Evolutionary conservation across 2,113 vertebrate genomes (phyloP), one percentile per base, ranked within the genome.

Genomic region (Pterocles burchelli): DNA sequence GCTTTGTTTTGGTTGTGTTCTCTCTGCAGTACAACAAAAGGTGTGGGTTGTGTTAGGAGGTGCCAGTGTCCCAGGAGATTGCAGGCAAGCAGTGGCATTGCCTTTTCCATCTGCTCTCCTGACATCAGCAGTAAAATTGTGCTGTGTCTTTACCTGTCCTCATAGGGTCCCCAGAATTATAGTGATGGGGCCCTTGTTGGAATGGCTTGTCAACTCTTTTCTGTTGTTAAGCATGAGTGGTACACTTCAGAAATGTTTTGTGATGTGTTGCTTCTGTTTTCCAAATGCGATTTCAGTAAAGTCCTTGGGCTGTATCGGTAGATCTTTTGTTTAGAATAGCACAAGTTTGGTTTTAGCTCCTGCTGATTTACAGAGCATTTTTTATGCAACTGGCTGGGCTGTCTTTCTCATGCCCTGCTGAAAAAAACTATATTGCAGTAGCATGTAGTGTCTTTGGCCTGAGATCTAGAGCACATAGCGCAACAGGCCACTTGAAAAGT

Each of bases 271-370:
- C 28, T 89, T 75, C 89, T 48, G 12, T 59, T 80, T 84, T 66
- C 25, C n/a, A 61, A 29, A 45, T 20, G 14, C 20, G 1, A 59
- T 90, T 88, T 89, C 57, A 59, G 80, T 65, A 0, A 58, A 84
- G 76, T 57, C 36, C 38, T 95, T 85, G 57, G 36, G 14, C 41
- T 72, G 6, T 78, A 67, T 84, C 61, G 61, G 55, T 54, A 59
- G 24, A 55, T 45, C 13, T 81, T 88, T 80, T 93, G 59, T 92
- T 90, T 84, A 55, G 46, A 90, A 19, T 76, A 83, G 45, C 51
- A 93, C 19, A 51, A n/a, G 21, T 51, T 73, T 79, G 31, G 2
- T 88, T 91, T 91, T 36, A 52, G 34, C 11, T 89, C 18, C 62
- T 89, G 61, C 38, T 84, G 38, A 29, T 81, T 83, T 81, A 34